Conservation (phyloP, 2,797 vertebrate genomes). For the Melanotaenia pygmaea region DNA sequence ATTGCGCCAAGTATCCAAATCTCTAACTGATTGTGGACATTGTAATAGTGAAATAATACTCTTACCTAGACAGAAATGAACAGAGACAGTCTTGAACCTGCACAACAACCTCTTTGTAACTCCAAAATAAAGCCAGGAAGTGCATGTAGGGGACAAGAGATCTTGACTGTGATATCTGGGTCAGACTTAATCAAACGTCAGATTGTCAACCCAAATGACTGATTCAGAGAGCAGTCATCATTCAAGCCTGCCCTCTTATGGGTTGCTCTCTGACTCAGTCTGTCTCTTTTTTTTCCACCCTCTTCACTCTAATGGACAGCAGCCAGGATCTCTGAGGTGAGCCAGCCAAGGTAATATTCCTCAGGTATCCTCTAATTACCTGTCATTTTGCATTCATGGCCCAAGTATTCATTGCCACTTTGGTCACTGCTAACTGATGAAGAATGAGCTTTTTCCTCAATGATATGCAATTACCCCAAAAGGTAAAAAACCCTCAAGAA, state of each 20-base stretch:
- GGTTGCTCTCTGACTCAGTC: constrained; percentile 28
- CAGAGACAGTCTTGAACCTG: constrained; percentile 11
- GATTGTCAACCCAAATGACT: constrained; percentile 67
- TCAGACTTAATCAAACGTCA: constrained; percentile 80
- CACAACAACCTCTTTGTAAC: constrained; percentile 35
- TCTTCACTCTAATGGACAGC: constrained; percentile 57
- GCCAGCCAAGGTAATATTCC: constrained; percentile 69
- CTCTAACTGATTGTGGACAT: no score
- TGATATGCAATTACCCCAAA: constrained; percentile 38
- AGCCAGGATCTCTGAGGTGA: constrained; percentile 65
- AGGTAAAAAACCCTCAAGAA: constrained; percentile 45
- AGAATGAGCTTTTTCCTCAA: constrained; percentile 47
- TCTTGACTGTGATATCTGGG: constrained; percentile 70
- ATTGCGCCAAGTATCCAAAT: no score
- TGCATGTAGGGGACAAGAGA: constrained; percentile 50
- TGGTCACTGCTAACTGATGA: constrained; percentile 51
- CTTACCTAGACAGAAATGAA: constrained; percentile 3
- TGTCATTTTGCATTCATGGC: constrained; percentile 80
- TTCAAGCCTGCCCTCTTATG: constrained; percentile 54
- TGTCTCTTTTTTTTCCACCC: constrained; percentile 12
- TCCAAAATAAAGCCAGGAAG: constrained; percentile 31
- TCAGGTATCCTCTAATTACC: constrained; percentile 82
- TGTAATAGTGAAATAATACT: no score
- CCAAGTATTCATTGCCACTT: constrained; percentile 69
- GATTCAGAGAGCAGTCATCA: constrained; percentile 71